A percentile compares a stretch with the other conserved stretches of the same genome.
Conservation (phyloP, 2,113 vertebrate species). For the Nibea albiflora region DNA sequence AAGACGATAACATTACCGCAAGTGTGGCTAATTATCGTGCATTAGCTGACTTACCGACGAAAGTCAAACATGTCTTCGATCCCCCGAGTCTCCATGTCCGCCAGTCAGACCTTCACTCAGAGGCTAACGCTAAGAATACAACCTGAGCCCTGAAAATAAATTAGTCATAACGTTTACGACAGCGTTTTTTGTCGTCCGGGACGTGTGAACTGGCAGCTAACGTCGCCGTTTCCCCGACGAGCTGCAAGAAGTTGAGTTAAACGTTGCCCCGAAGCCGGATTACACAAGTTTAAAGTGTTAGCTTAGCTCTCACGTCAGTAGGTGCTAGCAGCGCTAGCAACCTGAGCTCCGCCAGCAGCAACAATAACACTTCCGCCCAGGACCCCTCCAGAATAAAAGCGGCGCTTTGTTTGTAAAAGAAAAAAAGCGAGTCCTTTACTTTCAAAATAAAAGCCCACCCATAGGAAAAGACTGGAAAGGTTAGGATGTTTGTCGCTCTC, state of each 20-base stretch:
- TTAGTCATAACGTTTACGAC: conserved; percentile 70
- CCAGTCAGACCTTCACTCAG: conserved; percentile 47
- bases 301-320: conserved; percentile 27
- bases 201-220: conserved; percentile 1
- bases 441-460: conserved; percentile 21
- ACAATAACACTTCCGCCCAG: conserved; percentile 38
- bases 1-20: no score
- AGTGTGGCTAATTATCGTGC: conserved; percentile 3
- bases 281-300: conserved; percentile 41
- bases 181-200: not conserved
- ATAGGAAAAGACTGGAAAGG: no score
- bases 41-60: conserved; percentile 80
- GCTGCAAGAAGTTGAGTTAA: not conserved
- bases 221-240: not conserved
- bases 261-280: not conserved
- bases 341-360: not conserved
- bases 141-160: conserved; percentile 54
- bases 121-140: conserved; percentile 71
- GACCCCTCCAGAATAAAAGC: conserved; percentile 33
- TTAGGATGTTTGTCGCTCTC: conserved; percentile 12
- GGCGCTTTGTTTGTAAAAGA: no score
- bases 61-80: conserved; percentile 87
- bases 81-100: conserved; percentile 83
- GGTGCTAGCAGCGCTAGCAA: conserved; percentile 21
- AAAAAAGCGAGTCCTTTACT: not conserved